These are phyloP conservation scores for Oenanthe oenanthe DNA, from an alignment of 2,113 vertebrate species.

Conservation along the genomic window DNA sequence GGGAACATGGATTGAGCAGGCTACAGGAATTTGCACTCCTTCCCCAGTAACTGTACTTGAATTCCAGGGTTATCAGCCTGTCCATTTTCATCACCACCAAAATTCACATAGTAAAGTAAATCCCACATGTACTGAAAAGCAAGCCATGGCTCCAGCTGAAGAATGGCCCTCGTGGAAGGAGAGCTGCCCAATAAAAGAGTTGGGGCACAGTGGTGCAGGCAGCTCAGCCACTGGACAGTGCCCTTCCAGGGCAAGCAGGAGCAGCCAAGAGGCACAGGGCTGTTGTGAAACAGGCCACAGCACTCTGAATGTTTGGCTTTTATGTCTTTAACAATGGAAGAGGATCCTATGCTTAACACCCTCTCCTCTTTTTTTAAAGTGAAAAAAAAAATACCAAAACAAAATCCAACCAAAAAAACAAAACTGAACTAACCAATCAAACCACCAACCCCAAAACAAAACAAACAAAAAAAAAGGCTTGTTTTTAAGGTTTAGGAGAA, in stretches of 20 bases:
- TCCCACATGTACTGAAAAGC: background rate
- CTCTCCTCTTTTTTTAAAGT: background rate
- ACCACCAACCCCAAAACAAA: too few species aligned
- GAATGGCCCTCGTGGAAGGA: background rate
- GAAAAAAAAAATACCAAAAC: background rate
- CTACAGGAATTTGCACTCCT: background rate
- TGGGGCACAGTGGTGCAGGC: rapidly evolving
- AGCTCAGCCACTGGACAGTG: rapidly evolving
- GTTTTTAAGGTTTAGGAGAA: background rate
- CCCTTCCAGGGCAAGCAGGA: background rate
- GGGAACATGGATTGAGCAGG: background rate
- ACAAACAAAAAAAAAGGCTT: background rate
- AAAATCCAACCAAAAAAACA: background rate
- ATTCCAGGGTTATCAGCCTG: background rate
- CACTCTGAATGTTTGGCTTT: background rate
- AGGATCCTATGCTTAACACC: background rate
- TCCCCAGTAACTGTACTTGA: background rate
- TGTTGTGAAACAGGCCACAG: background rate
- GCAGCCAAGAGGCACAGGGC: background rate
- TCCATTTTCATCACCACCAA: background rate
- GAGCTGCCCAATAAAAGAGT: background rate
- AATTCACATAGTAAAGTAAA: background rate
- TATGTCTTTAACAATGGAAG: background rate
- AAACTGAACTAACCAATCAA: background rate
- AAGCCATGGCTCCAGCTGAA: background rate